These are phyloP conservation scores for Platanista minor DNA, from an alignment of 2,113 vertebrate species.

Conservation along the genomic window DNA sequence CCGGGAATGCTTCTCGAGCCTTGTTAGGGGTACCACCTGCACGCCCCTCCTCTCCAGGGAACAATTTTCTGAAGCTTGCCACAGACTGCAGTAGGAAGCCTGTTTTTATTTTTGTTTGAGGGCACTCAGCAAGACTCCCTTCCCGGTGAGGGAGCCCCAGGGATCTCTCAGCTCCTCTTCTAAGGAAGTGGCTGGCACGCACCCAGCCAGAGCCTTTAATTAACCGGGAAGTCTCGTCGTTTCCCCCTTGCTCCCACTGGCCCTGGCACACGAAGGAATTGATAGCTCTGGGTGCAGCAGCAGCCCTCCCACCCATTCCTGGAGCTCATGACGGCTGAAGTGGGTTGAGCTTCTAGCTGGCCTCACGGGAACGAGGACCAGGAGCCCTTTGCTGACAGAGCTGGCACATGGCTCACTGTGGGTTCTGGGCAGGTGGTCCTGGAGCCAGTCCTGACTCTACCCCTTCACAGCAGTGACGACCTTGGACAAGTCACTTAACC, in stretches of 20 bases:
- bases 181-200: not conserved
- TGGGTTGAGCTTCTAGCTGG: not conserved
- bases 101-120: slow-evolving; percentile 52
- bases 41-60: not conserved
- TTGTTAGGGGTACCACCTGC: not conserved
- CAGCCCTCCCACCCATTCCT: not conserved
- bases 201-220: not conserved
- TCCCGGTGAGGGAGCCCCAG: slow-evolving; percentile 32
- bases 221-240: not conserved
- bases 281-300: not conserved
- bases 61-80: slow-evolving; percentile 15
- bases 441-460: not conserved
- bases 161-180: not conserved
- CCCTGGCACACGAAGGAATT: fast-evolving
- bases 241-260: not conserved
- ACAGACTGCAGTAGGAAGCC: slow-evolving; percentile 18
- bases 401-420: not conserved
- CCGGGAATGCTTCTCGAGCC: not conserved
- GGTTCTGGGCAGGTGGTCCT: not conserved
- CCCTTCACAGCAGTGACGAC: not conserved
- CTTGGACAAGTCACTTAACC: not conserved
- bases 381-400: not conserved
- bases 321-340: too few relatives aligned
- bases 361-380: not conserved
- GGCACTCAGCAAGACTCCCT: slow-evolving; percentile 1